Evolutionary conservation across 2,113 vertebrate species (phyloP).

Genomic region (Spizaetus ornatus): DNA sequence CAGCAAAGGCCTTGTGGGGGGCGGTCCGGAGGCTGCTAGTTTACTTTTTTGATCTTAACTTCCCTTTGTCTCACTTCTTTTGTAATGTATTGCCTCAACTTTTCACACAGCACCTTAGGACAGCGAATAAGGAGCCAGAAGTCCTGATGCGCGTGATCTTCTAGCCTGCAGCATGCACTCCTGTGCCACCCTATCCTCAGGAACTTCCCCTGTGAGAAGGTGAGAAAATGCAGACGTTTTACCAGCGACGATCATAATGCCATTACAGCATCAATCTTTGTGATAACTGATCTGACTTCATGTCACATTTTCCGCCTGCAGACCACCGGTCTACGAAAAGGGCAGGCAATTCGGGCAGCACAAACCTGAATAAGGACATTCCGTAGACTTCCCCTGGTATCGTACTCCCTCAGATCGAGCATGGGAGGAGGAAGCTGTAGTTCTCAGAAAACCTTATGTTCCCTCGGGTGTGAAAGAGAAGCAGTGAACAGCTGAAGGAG

Average conservation of each 20-base stretch:
- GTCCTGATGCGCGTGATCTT: neutral
- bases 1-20: neutral
- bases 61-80: neutral
- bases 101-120: neutral
- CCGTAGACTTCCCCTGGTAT: neutral
- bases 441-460: neutral
- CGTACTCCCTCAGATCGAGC: rapidly evolving
- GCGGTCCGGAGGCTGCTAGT: rapidly evolving
- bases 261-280: too few species aligned
- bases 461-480: neutral
- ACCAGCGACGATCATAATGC: neutral
- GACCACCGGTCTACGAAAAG: neutral
- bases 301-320: neutral
- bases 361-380: neutral
- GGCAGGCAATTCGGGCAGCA: neutral
- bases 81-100: rapidly evolving
- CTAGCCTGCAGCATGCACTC: neutral
- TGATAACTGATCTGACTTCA: neutral
- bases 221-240: neutral
- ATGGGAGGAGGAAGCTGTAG: neutral
- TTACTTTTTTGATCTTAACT: neutral
- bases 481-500: neutral
- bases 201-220: neutral
- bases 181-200: neutral
- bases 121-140: neutral